Evolutionary conservation across 2,113 vertebrate genomes (phyloP).

Genomic region (Brachyistius frenatus): DNA sequence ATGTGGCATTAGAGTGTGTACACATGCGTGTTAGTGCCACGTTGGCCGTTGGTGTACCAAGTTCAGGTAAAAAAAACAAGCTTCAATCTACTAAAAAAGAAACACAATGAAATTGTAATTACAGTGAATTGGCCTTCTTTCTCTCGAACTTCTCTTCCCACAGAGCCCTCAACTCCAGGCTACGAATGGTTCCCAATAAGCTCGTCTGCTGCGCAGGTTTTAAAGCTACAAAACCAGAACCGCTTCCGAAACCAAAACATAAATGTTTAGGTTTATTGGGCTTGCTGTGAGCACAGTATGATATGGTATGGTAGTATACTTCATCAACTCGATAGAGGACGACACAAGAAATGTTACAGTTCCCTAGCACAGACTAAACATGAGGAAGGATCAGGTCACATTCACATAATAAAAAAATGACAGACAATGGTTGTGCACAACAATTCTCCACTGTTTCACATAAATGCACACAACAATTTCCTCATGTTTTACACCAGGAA

Average conservation of each 20-base stretch:
- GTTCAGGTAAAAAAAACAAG: not conserved
- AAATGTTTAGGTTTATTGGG: not conserved
- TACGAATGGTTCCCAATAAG: not conserved
- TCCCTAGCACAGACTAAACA: not conserved
- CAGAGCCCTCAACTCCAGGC: not conserved
- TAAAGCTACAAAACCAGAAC: not conserved
- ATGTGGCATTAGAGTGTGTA: not conserved
- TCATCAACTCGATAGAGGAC: not conserved
- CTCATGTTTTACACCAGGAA: not conserved
- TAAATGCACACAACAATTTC: not conserved
- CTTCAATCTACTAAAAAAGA: not conserved
- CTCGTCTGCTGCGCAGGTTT: not conserved
- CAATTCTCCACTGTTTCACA: not conserved
- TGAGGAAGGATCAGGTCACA: not conserved
- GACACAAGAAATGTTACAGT: too few relatives aligned
- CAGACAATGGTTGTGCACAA: not conserved
- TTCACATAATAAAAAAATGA: not conserved
- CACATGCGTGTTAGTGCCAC: too few relatives aligned
- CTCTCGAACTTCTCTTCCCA: too few relatives aligned
- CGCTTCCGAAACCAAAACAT: not conserved
- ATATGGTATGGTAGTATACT: not conserved
- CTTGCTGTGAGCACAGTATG: not conserved
- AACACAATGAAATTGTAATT: too few relatives aligned
- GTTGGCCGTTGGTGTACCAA: not conserved
- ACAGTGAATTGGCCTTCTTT: too few relatives aligned